A percentile compares a stretch with the other conserved stretches of the same genome.
Conservation (phyloP, 2,888 invertebrate genomes). For the Digitonthophagus gazella region DNA sequence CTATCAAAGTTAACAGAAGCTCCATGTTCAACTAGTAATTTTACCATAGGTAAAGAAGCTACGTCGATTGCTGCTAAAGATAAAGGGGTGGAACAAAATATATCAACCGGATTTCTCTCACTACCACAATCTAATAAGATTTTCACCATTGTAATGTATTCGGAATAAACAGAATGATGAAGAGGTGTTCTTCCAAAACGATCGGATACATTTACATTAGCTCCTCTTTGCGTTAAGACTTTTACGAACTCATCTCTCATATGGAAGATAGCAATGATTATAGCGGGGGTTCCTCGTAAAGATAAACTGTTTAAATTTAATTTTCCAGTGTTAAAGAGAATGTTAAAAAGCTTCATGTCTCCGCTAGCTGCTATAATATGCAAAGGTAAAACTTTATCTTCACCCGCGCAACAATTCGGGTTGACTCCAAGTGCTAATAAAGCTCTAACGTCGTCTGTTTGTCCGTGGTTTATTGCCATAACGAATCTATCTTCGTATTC, state of each 20-base stretch:
- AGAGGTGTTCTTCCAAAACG: constrained; percentile 41
- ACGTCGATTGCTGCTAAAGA: constrained; percentile 52
- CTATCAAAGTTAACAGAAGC: constrained; percentile 37
- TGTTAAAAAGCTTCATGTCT: constrained; percentile 24
- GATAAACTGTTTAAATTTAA: constrained; percentile 23
- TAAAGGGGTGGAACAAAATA: constrained; percentile 54
- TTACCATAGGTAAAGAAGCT: constrained; percentile 46
- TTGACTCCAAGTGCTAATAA: constrained; percentile 29
- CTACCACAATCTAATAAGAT: constrained; percentile 48
- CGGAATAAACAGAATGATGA: constrained; percentile 29
- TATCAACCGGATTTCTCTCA: constrained; percentile 48
- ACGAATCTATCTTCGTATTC: constrained; percentile 25
- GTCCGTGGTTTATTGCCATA: constrained; percentile 26
- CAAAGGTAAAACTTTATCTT: constrained; percentile 29
- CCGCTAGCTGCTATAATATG: constrained; percentile 34
- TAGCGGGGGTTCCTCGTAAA: constrained; percentile 27
- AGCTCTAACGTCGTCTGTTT: constrained; percentile 23
- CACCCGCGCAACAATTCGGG: constrained; percentile 28
- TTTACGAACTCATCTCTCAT: constrained; percentile 27
- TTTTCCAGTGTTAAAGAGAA: constrained; percentile 19
- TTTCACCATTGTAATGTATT: constrained; percentile 36
- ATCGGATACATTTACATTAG: constrained; percentile 46
- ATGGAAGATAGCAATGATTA: constrained; percentile 32
- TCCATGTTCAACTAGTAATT: constrained; percentile 50
- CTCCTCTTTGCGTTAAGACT: constrained; percentile 31